Evolutionary conservation across 1,140 invertebrate species (phyloP).

Genomic region (Cotesia chilonis): DNA sequence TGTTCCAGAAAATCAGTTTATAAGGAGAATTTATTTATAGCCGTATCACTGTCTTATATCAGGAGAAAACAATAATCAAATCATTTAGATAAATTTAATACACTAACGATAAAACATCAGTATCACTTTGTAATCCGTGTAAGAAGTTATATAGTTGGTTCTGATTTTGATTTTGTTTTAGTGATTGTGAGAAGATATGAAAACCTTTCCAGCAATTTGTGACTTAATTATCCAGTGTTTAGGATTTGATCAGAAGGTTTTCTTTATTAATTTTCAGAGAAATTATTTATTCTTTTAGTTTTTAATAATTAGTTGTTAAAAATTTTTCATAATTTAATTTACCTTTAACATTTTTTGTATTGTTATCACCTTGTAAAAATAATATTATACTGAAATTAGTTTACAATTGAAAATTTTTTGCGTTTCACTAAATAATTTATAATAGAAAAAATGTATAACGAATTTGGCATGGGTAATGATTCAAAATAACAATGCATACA

Average conservation of each 20-base stretch:
- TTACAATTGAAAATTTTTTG: no score
- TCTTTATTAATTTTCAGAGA: slow-evolving; percentile 11
- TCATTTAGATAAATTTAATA: slow-evolving; percentile 8
- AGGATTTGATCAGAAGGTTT: slow-evolving; percentile 26
- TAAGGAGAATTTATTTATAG: background rate
- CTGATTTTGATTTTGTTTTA: background rate
- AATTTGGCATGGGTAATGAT: no score
- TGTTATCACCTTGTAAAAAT: no score
- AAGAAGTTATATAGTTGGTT: background rate
- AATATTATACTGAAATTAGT: no score
- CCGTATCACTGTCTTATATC: background rate
- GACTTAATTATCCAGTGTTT: slow-evolving; percentile 24
- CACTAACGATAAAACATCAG: slow-evolving; percentile 2
- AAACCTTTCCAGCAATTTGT: slow-evolving; percentile 25
- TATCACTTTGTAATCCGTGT: slow-evolving; percentile 2
- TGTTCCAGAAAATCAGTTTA: slow-evolving; percentile 23
- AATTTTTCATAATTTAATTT: background rate
- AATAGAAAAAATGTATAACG: no score
- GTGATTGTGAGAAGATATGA: background rate
- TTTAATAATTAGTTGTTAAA: background rate
- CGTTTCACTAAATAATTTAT: no score
- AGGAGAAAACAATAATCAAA: background rate
- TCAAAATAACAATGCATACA: no score
- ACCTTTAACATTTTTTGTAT: no score
- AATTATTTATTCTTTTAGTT: background rate